These are phyloP conservation scores for Hycleus phaleratus DNA, from an alignment of 1,140 invertebrate species.

Conservation along the genomic window DNA sequence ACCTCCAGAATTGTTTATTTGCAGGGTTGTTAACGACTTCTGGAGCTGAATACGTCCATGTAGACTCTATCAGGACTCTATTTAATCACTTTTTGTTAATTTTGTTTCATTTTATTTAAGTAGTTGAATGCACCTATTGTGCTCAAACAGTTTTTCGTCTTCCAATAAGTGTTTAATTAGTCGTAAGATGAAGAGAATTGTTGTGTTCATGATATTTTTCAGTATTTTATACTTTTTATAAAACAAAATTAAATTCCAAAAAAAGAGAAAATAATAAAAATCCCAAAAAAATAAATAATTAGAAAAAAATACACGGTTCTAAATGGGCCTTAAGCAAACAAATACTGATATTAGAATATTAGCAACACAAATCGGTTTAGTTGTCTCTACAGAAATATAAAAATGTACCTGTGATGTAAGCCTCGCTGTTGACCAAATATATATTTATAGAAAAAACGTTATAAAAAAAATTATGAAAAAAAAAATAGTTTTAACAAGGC, in stretches of 20 bases:
- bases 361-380: background rate
- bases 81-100: slow-evolving; percentile 4
- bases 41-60: background rate
- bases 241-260: slow-evolving; percentile 31
- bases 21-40: background rate
- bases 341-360: background rate
- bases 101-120: slow-evolving; percentile 1
- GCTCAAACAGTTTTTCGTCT: slow-evolving; percentile 21
- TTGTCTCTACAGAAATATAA: background rate
- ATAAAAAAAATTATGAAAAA: too few relatives aligned
- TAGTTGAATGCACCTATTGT: slow-evolving; percentile 4
- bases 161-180: slow-evolving; percentile 22
- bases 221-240: slow-evolving; percentile 44
- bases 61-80: slow-evolving; percentile 1
- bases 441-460: slow-evolving; percentile 8
- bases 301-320: background rate
- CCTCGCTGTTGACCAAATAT: slow-evolving; percentile 35
- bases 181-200: slow-evolving; percentile 42
- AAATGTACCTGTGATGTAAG: slow-evolving; percentile 32
- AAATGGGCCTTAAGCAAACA: background rate
- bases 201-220: slow-evolving; percentile 43
- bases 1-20: too few relatives aligned
- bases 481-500: slow-evolving; percentile 3
- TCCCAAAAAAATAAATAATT: slow-evolving; percentile 23
- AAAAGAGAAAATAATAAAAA: slow-evolving; percentile 27